Base-by-base conservation (phyloP, 2,888 invertebrate genomes). In the Cactoblastis cactorum region DNA sequence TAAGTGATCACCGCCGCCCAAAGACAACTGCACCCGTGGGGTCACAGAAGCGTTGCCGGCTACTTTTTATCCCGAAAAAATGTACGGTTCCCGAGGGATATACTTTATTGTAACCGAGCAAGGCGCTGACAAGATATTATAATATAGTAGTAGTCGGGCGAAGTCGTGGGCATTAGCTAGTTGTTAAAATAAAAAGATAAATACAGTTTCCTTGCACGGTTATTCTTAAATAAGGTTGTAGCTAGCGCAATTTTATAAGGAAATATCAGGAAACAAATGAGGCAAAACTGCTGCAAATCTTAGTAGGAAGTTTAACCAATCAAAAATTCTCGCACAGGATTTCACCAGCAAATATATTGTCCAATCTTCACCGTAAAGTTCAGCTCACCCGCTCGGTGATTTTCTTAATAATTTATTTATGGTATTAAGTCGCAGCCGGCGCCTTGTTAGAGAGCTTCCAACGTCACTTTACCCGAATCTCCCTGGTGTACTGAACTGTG, bases 351-450 rank as follows among this genome's bases (percentile, higher is more conserved):
- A 63, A 64, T 65, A 67, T 66, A 63, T 60, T 67, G 74, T 75
- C 69, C 71, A 70, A 76, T 74, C 71, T 74, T 60, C 62, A 60
- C 59, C 63, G 74, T 79, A 79, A 80, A 80, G 58, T 74, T 67
- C 61, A 37, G 56, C 51, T 53, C 56, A 46, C 53, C 61, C 67
- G 66, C 69, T 73, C 79, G 73, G 80, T 83, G 86, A 86, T 85
- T 85, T 32, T 83, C 77, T 78, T 81, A 77, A 84, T 87, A 83
- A 80, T 82, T 83, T 86, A 86, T 87, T 86, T 81, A 85, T 71
- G 71, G 75, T 72, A 80, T 79, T 78, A 79, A 79, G 77, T 24
- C 47, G 24, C 3, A 28, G 28, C 12, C 41, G 41, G 22, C 43
- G 43, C 15, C 28, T 43, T 28, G 43, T 43, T 28, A 28, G 43